A percentile compares a stretch with the other conserved stretches of the same genome.
Conservation (phyloP, 1,140 invertebrate genomes). For the Drosophila malerkotliana region DNA sequence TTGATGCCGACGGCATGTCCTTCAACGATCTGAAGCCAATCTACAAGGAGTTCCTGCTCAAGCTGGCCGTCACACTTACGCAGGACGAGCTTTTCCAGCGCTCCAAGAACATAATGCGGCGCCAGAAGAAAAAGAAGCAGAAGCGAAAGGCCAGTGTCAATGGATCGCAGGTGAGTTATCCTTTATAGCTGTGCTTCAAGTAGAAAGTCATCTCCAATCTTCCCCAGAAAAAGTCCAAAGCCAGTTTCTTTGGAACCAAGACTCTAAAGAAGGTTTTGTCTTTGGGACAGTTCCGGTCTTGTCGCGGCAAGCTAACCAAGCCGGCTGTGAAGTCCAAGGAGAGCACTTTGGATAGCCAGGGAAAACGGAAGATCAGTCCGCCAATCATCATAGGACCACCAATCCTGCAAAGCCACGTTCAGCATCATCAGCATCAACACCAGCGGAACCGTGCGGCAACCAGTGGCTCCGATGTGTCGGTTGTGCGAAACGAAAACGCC, state of each 20-base stretch:
- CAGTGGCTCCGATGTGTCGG: constrained; percentile 81
- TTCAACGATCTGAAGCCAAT: constrained; percentile 96
- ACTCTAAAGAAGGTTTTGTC: constrained; percentile 85
- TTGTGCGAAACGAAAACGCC: constrained; percentile 72
- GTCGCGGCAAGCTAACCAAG: constrained; percentile 70
- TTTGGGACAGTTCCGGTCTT: constrained; percentile 77
- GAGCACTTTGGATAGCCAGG: constrained; percentile 35
- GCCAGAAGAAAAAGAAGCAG: constrained; percentile 89
- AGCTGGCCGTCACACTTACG: constrained; percentile 93
- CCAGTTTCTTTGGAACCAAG: constrained; percentile 85
- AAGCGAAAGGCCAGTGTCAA: constrained; percentile 84
- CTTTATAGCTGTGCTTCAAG: accelerated
- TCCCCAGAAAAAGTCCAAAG: constrained; percentile 85
- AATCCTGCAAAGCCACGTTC: constrained; percentile 51
- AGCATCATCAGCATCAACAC: constrained; percentile 57
- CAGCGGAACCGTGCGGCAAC: constrained; percentile 73
- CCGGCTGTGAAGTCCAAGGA: constrained; percentile 45
- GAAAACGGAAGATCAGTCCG: constrained; percentile 52
- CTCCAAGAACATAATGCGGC: constrained; percentile 94
- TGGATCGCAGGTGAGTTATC: constrained; percentile 59
- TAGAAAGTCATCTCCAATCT: not conserved
- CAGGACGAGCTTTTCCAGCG: constrained; percentile 95
- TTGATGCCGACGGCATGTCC: constrained; percentile 95
- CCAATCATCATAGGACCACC: constrained; percentile 56
- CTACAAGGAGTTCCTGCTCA: constrained; percentile 94